Conservation (phyloP, 2,797 vertebrate genomes). For the Enteromius unitaeniatus region DNA sequence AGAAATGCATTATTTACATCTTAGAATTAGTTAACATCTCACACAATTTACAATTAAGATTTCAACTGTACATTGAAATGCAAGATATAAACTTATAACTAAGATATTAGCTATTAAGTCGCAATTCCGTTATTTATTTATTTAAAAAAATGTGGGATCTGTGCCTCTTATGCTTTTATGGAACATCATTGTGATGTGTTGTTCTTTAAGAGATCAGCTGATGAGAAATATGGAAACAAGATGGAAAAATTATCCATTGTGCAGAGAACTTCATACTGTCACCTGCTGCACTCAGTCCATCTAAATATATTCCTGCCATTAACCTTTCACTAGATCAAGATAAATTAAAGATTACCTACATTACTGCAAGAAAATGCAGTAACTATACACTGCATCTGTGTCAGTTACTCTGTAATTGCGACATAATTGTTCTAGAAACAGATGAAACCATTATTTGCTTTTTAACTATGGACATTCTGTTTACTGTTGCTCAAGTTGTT, state of each 20-base stretch:
- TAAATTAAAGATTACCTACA: not conserved
- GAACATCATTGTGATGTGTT: not conserved
- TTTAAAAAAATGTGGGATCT: not conserved
- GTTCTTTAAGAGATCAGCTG: slow-evolving; percentile 6
- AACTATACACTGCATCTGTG: slow-evolving; percentile 31
- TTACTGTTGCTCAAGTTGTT: slow-evolving; percentile 47
- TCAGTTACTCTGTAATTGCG: slow-evolving; percentile 64
- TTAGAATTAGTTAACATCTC: not conserved
- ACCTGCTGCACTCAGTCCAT: not conserved
- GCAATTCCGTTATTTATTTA: not conserved
- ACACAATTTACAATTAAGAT: not conserved
- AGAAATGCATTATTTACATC: too few relatives aligned
- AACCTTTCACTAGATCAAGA: not conserved
- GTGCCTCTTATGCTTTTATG: not conserved
- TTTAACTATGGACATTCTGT: slow-evolving; percentile 45
- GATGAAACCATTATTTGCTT: slow-evolving; percentile 53
- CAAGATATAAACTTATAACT: not conserved
- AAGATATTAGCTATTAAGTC: not conserved
- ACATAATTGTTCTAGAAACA: slow-evolving; percentile 46
- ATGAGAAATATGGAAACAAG: slow-evolving; percentile 1
- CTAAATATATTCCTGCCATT: slow-evolving; percentile 6
- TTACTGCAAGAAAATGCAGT: slow-evolving; percentile 11
- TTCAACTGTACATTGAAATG: not conserved
- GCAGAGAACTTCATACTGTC: not conserved
- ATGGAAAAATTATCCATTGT: not conserved